Evolutionary conservation across 2,113 vertebrate species (phyloP), one percentile per base, ranked within the genome.

Genomic region (Hucho hucho): DNA sequence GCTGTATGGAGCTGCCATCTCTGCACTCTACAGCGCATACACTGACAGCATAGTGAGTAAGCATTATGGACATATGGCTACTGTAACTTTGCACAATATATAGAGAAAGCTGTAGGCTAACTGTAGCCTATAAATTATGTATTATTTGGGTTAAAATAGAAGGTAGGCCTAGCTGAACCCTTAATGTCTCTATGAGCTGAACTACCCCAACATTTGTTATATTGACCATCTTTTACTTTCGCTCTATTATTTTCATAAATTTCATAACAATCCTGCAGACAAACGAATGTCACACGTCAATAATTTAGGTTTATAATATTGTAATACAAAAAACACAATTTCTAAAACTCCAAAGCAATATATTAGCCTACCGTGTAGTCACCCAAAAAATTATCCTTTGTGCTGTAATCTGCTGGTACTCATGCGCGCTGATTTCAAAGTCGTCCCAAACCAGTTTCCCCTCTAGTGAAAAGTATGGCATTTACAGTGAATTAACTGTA

Each of bases 1-100:
- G 79, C 92, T 92, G 0, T 78, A 65, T 28, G 84, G 78, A 9
- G 18, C 66, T 9, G 88, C 74, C 91, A 94, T 93, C 63, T 70
- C 70, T 79, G 69, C 72, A 75, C 47, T 81, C 93, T 92, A 28
- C 63, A 28, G 58, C 18, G 71, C 1, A 63, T 59, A 9, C 58
- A 22, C 58, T 4, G 18, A 22, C 4, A n/a, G 58, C 58, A 22
- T 22, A 22, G 18, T 22, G 58, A 61, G 18, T 61, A 61, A 61
- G 2, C n/a, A 61, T 61, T 61, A 61, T 61, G 16, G 58, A 61
- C 58, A n/a, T 56, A 56, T 22, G 18, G 58, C 58, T 12, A 43
- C 7, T 16, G 49, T 53, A 53, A 18, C 16, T 18, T 53, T 14
- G 49, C 49, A 53, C 37, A 43, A 11, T 43, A 43, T 43, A 43